Evolutionary conservation across 1,140 invertebrate species (phyloP).

Genomic region (Aradophagus sp.): DNA sequence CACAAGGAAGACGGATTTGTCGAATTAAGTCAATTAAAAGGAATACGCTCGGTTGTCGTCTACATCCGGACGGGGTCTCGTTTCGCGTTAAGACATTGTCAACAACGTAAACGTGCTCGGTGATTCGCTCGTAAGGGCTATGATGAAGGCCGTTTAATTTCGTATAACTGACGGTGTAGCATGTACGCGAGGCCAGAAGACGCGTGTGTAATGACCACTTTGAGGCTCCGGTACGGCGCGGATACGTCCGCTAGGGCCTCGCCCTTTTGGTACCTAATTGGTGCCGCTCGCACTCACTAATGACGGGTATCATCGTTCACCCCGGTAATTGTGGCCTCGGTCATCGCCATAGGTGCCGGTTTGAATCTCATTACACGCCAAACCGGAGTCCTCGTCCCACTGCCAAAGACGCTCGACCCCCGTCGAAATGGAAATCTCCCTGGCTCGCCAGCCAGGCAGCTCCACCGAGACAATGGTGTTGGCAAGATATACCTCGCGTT

Average conservation of each 20-base stretch:
- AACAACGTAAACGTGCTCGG: conserved; percentile 21
- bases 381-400: neutral
- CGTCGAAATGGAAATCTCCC: conserved; percentile 4
- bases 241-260: conserved; percentile 41
- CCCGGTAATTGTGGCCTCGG: conserved; percentile 29
- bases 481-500: too few relatives aligned
- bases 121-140: conserved; percentile 9
- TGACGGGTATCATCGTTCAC: conserved; percentile 59
- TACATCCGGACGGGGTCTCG: neutral
- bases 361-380: conserved; percentile 30
- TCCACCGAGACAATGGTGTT: too few relatives aligned
- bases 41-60: neutral
- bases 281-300: conserved; percentile 57
- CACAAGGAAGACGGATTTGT: too few relatives aligned
- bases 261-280: conserved; percentile 59
- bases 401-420: conserved; percentile 7
- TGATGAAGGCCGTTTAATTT: conserved; percentile 43
- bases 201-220: conserved; percentile 66
- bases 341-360: conserved; percentile 47
- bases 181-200: conserved; percentile 35
- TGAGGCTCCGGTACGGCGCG: conserved; percentile 43
- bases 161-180: conserved; percentile 62
- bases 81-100: conserved; percentile 3
- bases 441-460: too few relatives aligned
- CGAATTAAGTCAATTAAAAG: too few relatives aligned